Conservation (phyloP, 2,113 vertebrate genomes). For the Serilophus lunatus region DNA sequence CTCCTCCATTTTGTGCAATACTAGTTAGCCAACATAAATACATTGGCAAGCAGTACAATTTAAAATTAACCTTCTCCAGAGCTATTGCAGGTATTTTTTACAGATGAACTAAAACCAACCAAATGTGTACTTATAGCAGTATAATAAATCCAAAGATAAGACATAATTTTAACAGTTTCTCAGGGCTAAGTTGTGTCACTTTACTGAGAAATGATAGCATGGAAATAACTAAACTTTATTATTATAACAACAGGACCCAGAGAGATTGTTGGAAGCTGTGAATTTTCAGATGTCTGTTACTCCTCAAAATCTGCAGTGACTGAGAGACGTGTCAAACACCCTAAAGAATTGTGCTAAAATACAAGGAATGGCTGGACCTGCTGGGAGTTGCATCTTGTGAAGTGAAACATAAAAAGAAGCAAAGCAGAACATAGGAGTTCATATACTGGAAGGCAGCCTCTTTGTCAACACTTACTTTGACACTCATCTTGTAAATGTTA, state of each 20-base stretch:
- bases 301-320: not conserved
- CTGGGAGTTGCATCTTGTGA: not conserved
- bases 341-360: not conserved
- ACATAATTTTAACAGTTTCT: not conserved
- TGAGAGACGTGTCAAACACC: not conserved
- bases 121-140: not conserved
- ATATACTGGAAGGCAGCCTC: not conserved
- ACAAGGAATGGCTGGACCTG: not conserved
- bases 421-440: not conserved
- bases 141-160: not conserved
- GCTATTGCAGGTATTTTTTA: not conserved
- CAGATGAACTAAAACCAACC: not conserved
- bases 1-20: not conserved
- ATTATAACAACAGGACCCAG: not conserved
- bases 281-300: not conserved
- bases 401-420: not conserved
- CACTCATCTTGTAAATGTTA: not conserved
- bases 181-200: not conserved
- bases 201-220: not conserved
- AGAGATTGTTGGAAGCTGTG: not conserved
- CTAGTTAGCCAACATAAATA: not conserved
- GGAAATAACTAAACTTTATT: not conserved
- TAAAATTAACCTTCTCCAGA: not conserved
- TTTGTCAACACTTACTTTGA: not conserved
- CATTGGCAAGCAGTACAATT: not conserved